Evolutionary conservation across 1,140 invertebrate genomes (phyloP), one percentile per base, ranked within the genome.

Genomic region (Ganaspis sp.): DNA sequence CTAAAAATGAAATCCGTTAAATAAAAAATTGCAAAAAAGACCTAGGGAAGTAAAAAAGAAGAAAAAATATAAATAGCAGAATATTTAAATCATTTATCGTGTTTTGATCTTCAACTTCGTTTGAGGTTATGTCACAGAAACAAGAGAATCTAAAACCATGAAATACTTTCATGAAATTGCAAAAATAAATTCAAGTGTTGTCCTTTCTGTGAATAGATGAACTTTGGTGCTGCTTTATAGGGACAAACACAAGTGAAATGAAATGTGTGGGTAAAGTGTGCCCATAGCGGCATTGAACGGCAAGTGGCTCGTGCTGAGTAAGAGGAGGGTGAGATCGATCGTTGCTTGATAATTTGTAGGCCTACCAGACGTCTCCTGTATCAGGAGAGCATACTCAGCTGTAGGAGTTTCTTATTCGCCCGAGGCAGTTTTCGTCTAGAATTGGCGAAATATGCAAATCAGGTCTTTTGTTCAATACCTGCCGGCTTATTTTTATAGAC

Each of bases 401-500:
- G 19, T 5, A 17, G n/a, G 3, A 9, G 23, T 4, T 21, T 21
- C 11, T 38, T n/a, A n/a, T 26, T 53, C 76, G 19, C 70, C 15
- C 12, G 45, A 45, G 15, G 11, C 11, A 77, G 49, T 76, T 78
- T 72, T 58, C 45, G 21, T 34, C 26, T 70, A 76, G 80, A 76
- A 77, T 15, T 38, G 17, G 69, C 74, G 77, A 88, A 89, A 88
- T 90, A 91, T 91, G 90, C 82, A 91, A 91, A 91, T 91, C 78
- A 88, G 85, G 79, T 88, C 86, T 87, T 91, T 90, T 91, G 89
- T 91, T 89, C 86, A 88, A 89, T 90, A 90, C 88, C 88, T 90
- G 89, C 81, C 80, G 87, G 88, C 88, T 90, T 91, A 91, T 91
- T 91, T 91, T 90, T 86, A 80, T 64, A 78, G 77, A 84, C 79